Evolutionary conservation across 2,888 invertebrate genomes (phyloP).

Genomic region (Psococerastis gibbosa): DNA sequence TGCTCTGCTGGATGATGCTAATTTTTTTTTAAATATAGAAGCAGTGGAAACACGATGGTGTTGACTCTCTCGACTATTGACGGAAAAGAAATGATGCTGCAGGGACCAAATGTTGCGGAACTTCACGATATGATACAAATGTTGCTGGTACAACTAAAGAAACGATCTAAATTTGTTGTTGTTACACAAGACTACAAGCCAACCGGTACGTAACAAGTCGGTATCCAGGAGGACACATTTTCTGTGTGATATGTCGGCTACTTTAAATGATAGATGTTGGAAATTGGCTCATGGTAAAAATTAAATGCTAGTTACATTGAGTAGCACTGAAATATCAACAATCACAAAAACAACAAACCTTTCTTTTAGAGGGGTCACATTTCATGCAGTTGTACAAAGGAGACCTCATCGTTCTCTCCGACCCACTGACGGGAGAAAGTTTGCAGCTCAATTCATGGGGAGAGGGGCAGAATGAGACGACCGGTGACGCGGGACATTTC

Average conservation of each 20-base stretch:
- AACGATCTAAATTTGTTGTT: constrained; percentile 66
- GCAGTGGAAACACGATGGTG: constrained; percentile 36
- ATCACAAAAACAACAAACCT: too few relatives aligned
- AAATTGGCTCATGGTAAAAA: too few relatives aligned
- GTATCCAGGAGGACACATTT: too few relatives aligned
- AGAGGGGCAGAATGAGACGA: constrained; percentile 40
- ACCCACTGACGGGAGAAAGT: constrained; percentile 53
- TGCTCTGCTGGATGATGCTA: constrained; percentile 2
- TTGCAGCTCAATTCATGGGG: constrained; percentile 54
- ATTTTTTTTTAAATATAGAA: constrained; percentile 24
- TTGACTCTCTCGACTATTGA: constrained; percentile 65
- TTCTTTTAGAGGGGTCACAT: constrained; percentile 24
- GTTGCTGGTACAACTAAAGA: constrained; percentile 70
- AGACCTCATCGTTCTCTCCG: constrained; percentile 63
- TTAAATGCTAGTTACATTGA: too few relatives aligned
- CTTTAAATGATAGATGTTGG: too few relatives aligned
- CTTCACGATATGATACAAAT: constrained; percentile 64
- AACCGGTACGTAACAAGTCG: constrained; percentile 24
- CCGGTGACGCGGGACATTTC: constrained; percentile 59
- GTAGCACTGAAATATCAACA: too few relatives aligned
- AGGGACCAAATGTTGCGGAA: constrained; percentile 73
- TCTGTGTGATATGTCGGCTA: too few relatives aligned
- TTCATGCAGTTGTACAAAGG: constrained; percentile 39
- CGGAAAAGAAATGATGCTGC: constrained; percentile 79
- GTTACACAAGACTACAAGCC: constrained; percentile 43